Evolutionary conservation across 1,140 invertebrate genomes (phyloP), one percentile per base, ranked within the genome.

Genomic region (Drosophila sucinea): DNA sequence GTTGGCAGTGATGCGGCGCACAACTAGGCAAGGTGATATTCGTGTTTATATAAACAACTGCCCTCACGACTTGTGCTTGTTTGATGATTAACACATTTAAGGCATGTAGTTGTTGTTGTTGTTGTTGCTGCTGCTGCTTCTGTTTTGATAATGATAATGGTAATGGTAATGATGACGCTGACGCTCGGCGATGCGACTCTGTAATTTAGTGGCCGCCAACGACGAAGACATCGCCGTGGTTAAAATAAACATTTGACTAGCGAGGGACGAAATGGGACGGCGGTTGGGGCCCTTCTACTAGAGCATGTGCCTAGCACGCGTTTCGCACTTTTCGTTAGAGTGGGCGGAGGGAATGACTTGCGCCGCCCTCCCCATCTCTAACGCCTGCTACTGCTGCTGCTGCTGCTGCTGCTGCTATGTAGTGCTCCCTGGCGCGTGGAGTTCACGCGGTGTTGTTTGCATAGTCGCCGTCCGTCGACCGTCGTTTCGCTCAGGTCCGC

Each of bases 11-110:
- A 51, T 51, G 44, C 7, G 44, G 44, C 44, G 7, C 23, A 51
- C 23, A 27, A 47, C 44, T 51, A 51, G 7, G 23, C 44, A 51
- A 51, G 23, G 23, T 51, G 44, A 51, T 51, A 51, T 58, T 67
- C 58, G 23, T 75, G 73, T 71, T 60, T 77, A 69, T 54, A 76
- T 71, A 76, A 76, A 76, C 73, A 76, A 58, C 23, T 40, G n/a
- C 27, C 30, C 56, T 17, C 32, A 47, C 17, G 23, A 63, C 60
- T 51, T 61, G 70, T 56, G 35, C 51, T 55, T 64, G 67, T 64
- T 79, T 70, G 72, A 77, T 83, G 84, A 86, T 86, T 86, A 89
- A 89, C 84, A 89, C 83, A 89, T 83, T 71, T 68, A 57, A 61
- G 56, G 75, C 65, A 79, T 47, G 51, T 38, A 44, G 40, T 66